Evolutionary conservation across 1,140 invertebrate species (phyloP).

Genomic region (Tribolium castaneum): DNA sequence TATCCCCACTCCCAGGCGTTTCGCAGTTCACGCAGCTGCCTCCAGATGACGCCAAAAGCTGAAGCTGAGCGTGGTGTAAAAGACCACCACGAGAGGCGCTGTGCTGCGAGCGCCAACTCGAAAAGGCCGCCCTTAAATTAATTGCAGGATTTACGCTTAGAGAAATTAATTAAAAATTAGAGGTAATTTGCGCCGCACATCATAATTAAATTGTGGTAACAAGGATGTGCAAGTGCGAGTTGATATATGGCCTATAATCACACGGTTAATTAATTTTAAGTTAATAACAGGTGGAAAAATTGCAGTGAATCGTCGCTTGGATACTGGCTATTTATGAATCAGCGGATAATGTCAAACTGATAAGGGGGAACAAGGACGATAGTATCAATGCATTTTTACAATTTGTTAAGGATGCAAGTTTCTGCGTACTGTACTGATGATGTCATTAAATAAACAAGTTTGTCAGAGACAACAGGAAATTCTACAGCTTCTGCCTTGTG

Average conservation of each 20-base stretch:
- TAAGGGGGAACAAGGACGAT: background rate
- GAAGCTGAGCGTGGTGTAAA: background rate
- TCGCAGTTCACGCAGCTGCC: background rate
- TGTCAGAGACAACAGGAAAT: background rate
- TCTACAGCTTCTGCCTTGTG: background rate
- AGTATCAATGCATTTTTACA: background rate
- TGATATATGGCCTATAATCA: background rate
- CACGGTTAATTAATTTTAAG: slow-evolving; percentile 1
- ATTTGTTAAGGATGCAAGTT: background rate
- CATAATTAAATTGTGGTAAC: slow-evolving; percentile 9
- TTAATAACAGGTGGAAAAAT: slow-evolving; percentile 8
- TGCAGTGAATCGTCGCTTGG: background rate
- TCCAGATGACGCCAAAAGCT: slow-evolving; percentile 4
- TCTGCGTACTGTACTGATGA: background rate
- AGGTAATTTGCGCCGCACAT: background rate
- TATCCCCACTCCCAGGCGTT: slow-evolving; percentile 15
- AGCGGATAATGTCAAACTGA: background rate
- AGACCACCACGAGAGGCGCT: background rate
- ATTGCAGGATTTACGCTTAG: slow-evolving; percentile 4
- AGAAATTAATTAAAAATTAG: slow-evolving; percentile 1
- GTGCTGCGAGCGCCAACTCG: background rate
- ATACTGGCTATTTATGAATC: background rate
- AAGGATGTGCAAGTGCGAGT: background rate
- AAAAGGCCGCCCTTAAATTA: background rate
- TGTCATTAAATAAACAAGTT: background rate